Conservation (phyloP, 2,797 vertebrate genomes). For the Coilia nasus region DNA sequence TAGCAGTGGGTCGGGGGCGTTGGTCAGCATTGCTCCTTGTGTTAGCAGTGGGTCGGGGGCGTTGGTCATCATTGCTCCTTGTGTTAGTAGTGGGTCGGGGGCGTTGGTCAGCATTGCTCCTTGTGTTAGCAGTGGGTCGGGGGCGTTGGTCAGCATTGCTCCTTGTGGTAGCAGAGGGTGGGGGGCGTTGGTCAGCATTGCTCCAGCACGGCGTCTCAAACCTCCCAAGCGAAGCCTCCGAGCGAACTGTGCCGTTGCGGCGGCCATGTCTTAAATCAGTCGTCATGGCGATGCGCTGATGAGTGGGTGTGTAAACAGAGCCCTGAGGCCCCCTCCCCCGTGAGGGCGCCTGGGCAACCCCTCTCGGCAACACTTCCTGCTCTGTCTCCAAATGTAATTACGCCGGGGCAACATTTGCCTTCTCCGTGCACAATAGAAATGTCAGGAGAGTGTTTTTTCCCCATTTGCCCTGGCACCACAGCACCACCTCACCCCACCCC, state of each 20-base stretch:
- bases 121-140: too few species aligned
- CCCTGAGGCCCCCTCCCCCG: conserved; percentile 27
- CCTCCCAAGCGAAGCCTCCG: not conserved
- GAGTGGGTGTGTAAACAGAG: conserved; percentile 29
- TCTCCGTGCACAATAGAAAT: conserved; percentile 30
- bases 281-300: conserved; percentile 29
- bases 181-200: too few species aligned
- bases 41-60: too few species aligned
- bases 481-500: not conserved
- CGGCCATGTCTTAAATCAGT: conserved; percentile 16
- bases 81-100: too few species aligned
- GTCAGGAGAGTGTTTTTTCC: not conserved
- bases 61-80: too few species aligned
- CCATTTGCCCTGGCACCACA: not conserved
- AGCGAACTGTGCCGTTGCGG: not conserved
- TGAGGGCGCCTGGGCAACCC: conserved; percentile 70
- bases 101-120: too few species aligned
- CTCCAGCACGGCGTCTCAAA: not conserved
- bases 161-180: too few species aligned
- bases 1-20: too few species aligned
- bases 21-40: too few species aligned
- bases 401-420: conserved; percentile 60
- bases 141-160: too few species aligned
- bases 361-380: conserved; percentile 61
- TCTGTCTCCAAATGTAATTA: conserved; percentile 73